A percentile compares a stretch with the other conserved stretches of the same genome.
These are phyloP conservation scores for Hyles vespertilio DNA, from an alignment of 1,140 invertebrate species.

Conservation along the genomic window DNA sequence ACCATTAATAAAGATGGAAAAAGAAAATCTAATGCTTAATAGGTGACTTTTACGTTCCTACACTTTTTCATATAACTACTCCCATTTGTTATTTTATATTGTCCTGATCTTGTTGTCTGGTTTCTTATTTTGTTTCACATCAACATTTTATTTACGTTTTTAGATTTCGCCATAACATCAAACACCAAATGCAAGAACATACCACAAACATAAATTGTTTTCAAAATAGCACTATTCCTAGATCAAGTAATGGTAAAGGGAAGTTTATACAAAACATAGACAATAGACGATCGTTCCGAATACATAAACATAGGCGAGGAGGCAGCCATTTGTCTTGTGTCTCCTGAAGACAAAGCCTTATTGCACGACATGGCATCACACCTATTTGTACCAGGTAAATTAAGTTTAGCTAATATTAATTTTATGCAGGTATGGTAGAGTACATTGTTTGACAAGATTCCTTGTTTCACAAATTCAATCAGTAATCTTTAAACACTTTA, in stretches of 20 bases:
- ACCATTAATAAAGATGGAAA: not conserved
- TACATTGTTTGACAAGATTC: too few species aligned
- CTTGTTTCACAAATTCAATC: too few species aligned
- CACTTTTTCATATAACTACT: not conserved
- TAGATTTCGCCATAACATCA: conserved; percentile 23
- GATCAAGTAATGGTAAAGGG: conserved; percentile 5
- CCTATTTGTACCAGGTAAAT: too few species aligned
- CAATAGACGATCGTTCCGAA: conserved; percentile 7
- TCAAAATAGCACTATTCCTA: conserved; percentile 10
- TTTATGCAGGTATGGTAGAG: too few species aligned
- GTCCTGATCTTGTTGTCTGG: too few species aligned
- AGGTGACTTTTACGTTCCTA: not conserved
- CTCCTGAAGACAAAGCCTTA: too few species aligned
- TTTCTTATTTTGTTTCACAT: not conserved
- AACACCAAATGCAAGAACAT: conserved; percentile 29
- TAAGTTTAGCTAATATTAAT: too few species aligned
- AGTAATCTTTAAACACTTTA: too few species aligned
- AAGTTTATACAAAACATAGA: conserved; percentile 11
- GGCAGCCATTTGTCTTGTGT: not conserved
- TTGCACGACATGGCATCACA: too few species aligned
- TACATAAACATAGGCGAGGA: too few species aligned
- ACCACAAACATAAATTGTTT: conserved; percentile 26
- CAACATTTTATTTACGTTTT: conserved; percentile 8
- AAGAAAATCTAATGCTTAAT: not conserved
- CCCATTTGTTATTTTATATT: not conserved